These are phyloP conservation scores for Ceyx margarethae DNA, from an alignment of 2,113 vertebrate genomes.

Conservation along the genomic window DNA sequence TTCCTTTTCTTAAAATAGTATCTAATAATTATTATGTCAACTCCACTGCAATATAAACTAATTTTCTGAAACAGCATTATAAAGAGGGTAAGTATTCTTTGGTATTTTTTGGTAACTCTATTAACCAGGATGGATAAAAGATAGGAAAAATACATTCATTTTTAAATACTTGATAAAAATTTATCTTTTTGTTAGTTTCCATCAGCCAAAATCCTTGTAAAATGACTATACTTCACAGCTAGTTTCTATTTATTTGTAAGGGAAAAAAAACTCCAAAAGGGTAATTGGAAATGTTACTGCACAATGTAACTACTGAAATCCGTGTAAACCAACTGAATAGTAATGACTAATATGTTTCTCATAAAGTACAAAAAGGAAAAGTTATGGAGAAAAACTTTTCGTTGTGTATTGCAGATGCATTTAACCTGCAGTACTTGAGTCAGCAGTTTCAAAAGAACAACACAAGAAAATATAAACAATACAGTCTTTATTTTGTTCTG, in stretches of 20 bases:
- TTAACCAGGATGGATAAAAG: background rate
- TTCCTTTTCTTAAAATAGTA: background rate
- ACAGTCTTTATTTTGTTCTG: background rate
- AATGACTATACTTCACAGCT: background rate
- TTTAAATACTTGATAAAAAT: background rate
- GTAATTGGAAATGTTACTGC: background rate
- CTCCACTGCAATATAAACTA: background rate
- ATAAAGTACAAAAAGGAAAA: background rate
- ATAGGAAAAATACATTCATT: background rate
- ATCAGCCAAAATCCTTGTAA: background rate
- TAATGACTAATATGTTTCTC: background rate
- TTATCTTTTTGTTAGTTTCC: background rate
- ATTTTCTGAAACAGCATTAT: background rate
- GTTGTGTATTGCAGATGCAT: background rate
- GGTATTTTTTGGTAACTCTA: background rate
- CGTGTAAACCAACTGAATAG: background rate
- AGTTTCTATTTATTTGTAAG: background rate
- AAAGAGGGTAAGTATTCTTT: background rate
- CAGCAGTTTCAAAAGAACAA: background rate
- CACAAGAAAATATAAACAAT: background rate
- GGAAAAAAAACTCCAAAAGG: rapidly evolving
- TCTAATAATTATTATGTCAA: background rate
- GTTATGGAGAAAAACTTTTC: background rate
- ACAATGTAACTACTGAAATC: background rate
- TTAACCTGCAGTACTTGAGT: background rate